Conservation (phyloP, 2,113 vertebrate genomes). For the Salvator merianae region DNA sequence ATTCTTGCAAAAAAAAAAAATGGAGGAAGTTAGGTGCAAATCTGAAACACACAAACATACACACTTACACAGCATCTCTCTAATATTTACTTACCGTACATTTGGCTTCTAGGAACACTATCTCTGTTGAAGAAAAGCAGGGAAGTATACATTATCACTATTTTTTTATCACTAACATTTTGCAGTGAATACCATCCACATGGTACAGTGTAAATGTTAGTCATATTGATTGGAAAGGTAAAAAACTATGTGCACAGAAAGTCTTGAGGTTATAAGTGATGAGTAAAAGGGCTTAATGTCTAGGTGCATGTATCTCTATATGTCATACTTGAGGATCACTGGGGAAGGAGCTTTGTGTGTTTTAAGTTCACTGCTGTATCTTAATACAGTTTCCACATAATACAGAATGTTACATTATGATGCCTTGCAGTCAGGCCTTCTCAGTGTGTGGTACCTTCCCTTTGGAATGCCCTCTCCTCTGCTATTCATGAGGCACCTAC, state of each 20-base stretch:
- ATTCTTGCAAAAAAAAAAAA: neutral
- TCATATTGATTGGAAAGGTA: constrained; percentile 42
- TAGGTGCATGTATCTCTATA: constrained; percentile 21
- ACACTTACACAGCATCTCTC: constrained; percentile 6
- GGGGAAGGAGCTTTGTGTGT: neutral
- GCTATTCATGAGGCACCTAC: too few relatives aligned
- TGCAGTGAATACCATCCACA: constrained; percentile 28
- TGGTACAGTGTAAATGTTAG: constrained; percentile 47
- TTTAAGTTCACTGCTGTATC: neutral
- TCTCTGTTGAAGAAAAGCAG: constrained; percentile 53
- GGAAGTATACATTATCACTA: constrained; percentile 35
- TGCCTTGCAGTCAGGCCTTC: too few relatives aligned
- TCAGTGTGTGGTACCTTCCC: too few relatives aligned
- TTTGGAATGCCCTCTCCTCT: too few relatives aligned
- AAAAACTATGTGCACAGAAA: neutral
- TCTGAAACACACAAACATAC: neutral
- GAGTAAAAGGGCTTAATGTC: constrained; percentile 39
- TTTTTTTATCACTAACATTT: constrained; percentile 48
- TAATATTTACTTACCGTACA: constrained; percentile 47
- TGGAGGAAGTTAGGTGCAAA: neutral
- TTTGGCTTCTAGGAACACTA: constrained; percentile 31
- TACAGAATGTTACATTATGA: too few relatives aligned
- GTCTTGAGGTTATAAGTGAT: neutral
- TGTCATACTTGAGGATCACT: neutral
- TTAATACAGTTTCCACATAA: too few relatives aligned